Evolutionary conservation across 2,888 invertebrate species (phyloP), one percentile per base, ranked within the genome.

Genomic region (Torymus auratus): DNA sequence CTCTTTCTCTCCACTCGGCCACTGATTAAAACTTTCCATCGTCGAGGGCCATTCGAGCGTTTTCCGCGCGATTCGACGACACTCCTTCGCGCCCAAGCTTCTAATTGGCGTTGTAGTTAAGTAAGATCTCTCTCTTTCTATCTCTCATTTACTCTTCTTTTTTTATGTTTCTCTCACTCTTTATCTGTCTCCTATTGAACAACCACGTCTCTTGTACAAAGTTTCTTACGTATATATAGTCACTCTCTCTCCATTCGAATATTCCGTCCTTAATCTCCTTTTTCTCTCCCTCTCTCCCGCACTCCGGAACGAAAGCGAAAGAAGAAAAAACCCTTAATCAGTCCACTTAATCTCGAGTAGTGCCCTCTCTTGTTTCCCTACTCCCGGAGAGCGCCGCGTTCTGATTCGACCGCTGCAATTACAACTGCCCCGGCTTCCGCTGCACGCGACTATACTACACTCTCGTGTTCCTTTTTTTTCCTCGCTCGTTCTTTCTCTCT

Each of bases 291-390:
- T 23, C 15, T 56, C 14, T 14, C 12, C n/a, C 7, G 14, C 7
- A 12, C 3, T 13, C 50, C 10, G 52, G 13, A 76, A 67, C 64
- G 23, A 70, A 65, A 41, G 41, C 41, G n/a, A 61, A 61, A 23
- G 55, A 67, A 17, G 41, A 50, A 67, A 69, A 65, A 70, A 62
- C 55, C 62, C 68, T 77, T 79, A 82, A 82, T 77, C 74, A 82
- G 77, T 78, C 77, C 79, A 79, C 80, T 80, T 70, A 70, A 82
- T 82, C 82, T 82, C 65, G 15, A 74, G 79, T 79, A 74, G 55
- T 55, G 56, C 52, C 61, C 52, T 23, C 41, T 41, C 20, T 56
- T 15, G 17, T 20, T 52, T 56, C 50, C 64, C 67, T 58, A 15
- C n/a, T 28, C 14, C 14, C 41, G 41, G 7, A 41, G 41, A 41